Conservation (phyloP, 2,113 vertebrate genomes). For the Gallinago jamesoni region DNA sequence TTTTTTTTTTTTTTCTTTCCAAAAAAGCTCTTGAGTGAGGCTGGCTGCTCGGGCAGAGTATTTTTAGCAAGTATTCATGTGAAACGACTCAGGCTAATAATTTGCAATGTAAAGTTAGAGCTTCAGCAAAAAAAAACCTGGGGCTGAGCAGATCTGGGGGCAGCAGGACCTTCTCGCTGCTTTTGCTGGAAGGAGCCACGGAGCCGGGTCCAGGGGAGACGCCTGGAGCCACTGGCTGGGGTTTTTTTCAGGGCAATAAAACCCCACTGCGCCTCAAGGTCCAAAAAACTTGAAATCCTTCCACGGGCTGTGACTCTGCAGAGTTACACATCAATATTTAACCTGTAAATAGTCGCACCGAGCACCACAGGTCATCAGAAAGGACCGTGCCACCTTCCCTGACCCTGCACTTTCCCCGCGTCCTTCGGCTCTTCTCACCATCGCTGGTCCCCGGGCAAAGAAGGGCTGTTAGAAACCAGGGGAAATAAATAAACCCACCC, state of each 20-base stretch:
- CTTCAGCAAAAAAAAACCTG: not conserved
- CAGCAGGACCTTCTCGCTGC: not conserved
- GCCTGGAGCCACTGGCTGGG: not conserved
- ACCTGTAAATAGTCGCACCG: accelerated
- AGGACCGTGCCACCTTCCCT: accelerated
- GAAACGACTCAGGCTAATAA: not conserved
- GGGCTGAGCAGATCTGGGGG: not conserved
- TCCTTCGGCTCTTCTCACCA: not conserved
- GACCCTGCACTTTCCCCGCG: accelerated
- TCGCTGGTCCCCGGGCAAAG: not conserved
- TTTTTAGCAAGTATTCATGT: not conserved
- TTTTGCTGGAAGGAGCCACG: not conserved
- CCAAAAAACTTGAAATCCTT: not conserved
- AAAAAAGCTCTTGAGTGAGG: not conserved
- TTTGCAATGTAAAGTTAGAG: not conserved
- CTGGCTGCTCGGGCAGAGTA: not conserved
- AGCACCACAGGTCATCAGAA: accelerated
- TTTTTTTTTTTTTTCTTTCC: not conserved
- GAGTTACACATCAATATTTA: not conserved
- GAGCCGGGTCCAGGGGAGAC: not conserved
- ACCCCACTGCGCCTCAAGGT: not conserved
- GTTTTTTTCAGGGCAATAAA: not conserved
- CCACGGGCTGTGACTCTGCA: not conserved
- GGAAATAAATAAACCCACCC: not conserved
- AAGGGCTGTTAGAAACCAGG: not conserved